phyloP scores from a whole-genome alignment of 2,797 vertebrate species.

The Schizopygopsis pylzovi region DNA sequence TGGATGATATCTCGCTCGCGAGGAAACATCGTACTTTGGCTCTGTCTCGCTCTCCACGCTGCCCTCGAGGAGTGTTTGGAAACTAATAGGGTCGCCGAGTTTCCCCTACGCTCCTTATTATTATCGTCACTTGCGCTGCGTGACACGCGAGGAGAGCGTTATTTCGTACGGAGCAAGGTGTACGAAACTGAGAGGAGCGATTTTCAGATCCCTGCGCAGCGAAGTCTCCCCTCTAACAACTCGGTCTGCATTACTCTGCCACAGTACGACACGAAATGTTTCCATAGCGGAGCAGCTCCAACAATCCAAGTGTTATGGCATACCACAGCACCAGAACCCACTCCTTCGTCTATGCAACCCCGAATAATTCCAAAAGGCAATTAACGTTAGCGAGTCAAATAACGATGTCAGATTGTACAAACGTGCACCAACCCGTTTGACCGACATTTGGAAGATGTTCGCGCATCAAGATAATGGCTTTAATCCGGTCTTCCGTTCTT shows the following conservation, averaged over 20 bases:
- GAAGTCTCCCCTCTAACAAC: slow-evolving; percentile 70
- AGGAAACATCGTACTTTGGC: slow-evolving; percentile 60
- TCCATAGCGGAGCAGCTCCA: slow-evolving; percentile 66
- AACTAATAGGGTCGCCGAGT: slow-evolving; percentile 51
- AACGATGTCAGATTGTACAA: slow-evolving; percentile 79
- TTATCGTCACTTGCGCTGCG: slow-evolving; percentile 61
- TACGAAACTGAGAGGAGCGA: slow-evolving; percentile 65
- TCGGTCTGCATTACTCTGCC: slow-evolving; percentile 66
- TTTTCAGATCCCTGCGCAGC: slow-evolving; percentile 72
- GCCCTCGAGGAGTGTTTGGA: slow-evolving; percentile 50
- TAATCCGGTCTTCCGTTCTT: slow-evolving; percentile 72
- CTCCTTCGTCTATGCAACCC: slow-evolving; percentile 64
- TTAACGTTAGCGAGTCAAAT: slow-evolving; percentile 72
- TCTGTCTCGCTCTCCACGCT: slow-evolving; percentile 58
- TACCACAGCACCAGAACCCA: slow-evolving; percentile 67
- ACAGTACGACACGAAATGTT: slow-evolving; percentile 68
- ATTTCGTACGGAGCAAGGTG: slow-evolving; percentile 68
- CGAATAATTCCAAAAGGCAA: slow-evolving; percentile 74
- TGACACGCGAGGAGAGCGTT: slow-evolving; percentile 61
- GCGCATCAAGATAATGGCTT: slow-evolving; percentile 69
- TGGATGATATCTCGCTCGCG: slow-evolving; percentile 57
- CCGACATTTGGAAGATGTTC: slow-evolving; percentile 71
- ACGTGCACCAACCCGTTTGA: slow-evolving; percentile 80
- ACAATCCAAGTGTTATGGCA: slow-evolving; percentile 67
- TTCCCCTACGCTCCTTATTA: slow-evolving; percentile 52